Base-by-base conservation (phyloP, 1,140 invertebrate species). In the Muscidifurax raptorellus region DNA sequence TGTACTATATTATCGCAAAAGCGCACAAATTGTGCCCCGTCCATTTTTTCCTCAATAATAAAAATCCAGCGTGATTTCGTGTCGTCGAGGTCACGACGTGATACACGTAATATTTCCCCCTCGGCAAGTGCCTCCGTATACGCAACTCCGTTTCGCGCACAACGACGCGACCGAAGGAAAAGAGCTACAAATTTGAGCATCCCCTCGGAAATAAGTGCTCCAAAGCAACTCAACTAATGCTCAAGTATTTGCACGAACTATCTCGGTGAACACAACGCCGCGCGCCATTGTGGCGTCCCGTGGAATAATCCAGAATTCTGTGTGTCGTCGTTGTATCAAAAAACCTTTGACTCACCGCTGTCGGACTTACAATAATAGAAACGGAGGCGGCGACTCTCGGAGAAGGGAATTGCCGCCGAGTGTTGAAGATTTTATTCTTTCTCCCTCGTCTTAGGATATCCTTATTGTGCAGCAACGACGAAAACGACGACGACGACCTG, bases 221-320 rank as follows among this genome's bases (percentile, higher is more conserved):
- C 0, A 40, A 40, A 40, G 36, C 7, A 9, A 40, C 18, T 52
- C 47, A 13, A 52, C 47, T 5, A 52, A 1, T 52, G 15, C 4
- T 52, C 47, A 52, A n/a, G n/a, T n/a, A n/a, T n/a, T n/a, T n/a
- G n/a, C n/a, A n/a, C n/a, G n/a, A n/a, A n/a, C n/a, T n/a, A n/a
- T n/a, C n/a, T n/a, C n/a, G n/a, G n/a, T n/a, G 52, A 59, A n/a
- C 18, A 5, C 9, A 30, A 28, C 25, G 22, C 66, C n/a, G n/a
- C 66, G 66, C 66, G 66, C 66, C 66, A 59, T 59, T 59, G 52
- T 59, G 52, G 66, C 66, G 66, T 59, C 66, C 66, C 66, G 66
- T 18, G 28, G 66, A 69, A 69, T 30, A 27, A 69, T 69, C 66
- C 5, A 69, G 66, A 69, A 69, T 27, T 69, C 25, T 12, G 12